Evolutionary conservation across 30 jellyfish, hydroid and myxozoan genomes (phyloP).

Genomic region (Turritopsis dohrnii): DNA sequence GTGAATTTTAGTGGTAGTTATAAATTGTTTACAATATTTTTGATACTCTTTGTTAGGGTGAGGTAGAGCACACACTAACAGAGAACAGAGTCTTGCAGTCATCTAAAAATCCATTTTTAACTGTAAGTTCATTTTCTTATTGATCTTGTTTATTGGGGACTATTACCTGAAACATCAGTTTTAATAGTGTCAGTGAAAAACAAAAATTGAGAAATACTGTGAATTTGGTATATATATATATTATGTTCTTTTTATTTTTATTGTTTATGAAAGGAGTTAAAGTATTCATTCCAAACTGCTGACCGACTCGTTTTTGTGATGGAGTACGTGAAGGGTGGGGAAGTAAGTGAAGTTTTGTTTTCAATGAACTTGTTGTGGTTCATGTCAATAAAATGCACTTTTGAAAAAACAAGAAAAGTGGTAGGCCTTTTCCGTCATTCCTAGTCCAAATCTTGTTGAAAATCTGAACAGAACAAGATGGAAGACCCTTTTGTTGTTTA

Average conservation of each 20-base stretch:
- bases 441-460: no score
- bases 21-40: background rate
- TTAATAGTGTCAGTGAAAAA: no score
- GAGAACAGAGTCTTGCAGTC: constrained; percentile 82
- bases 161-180: no score
- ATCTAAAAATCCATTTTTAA: constrained; percentile 81
- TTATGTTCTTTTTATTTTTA: background rate
- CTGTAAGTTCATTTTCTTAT: constrained; percentile 47
- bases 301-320: constrained; percentile 84
- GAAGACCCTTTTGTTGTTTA: no score
- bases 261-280: constrained; percentile 50
- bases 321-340: constrained; percentile 97
- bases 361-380: no score
- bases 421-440: no score
- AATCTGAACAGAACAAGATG: no score
- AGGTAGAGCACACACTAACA: constrained; percentile 86
- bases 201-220: no score
- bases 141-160: background rate
- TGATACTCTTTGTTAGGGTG: constrained; percentile 43
- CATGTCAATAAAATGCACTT: no score
- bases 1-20: background rate
- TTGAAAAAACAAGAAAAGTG: no score
- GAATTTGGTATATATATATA: no score
- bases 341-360: constrained; percentile 43
- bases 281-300: constrained; percentile 75